Percentiles rank a stretch among this genome's conserved stretches.
phyloP scores from a whole-genome alignment of 2,113 vertebrate species.

The Casuarius casuarius region DNA sequence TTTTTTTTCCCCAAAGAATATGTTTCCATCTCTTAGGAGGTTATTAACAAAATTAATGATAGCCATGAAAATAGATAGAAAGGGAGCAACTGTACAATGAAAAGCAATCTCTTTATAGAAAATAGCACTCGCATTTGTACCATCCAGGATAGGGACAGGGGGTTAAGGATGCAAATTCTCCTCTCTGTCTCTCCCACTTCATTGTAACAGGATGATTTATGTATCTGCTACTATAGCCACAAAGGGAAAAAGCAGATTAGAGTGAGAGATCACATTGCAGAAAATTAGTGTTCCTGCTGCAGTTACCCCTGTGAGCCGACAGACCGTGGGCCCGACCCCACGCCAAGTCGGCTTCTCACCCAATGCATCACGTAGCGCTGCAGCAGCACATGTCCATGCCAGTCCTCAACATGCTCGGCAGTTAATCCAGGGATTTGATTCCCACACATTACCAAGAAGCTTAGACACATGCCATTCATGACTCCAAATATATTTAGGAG shows the following conservation, averaged over 20 bases:
- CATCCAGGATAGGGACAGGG: not conserved
- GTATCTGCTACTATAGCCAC: not conserved
- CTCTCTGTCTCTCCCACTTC: not conserved
- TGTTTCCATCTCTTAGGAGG: not conserved
- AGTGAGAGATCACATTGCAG: conserved; percentile 30
- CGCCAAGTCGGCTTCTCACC: conserved; percentile 40
- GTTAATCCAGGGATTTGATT: conserved; percentile 22
- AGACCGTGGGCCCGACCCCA: not conserved
- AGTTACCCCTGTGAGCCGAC: not conserved
- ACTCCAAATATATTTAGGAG: not conserved
- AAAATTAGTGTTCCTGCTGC: conserved; percentile 38
- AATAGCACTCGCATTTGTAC: not conserved
- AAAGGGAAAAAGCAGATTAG: conserved; percentile 44
- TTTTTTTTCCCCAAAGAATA: not conserved
- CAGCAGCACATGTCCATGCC: conserved; percentile 41
- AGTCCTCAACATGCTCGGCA: not conserved
- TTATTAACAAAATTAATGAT: not conserved
- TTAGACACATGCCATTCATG: not conserved
- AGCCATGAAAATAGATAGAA: not conserved
- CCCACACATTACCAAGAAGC: conserved; percentile 21
- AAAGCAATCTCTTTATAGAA: not conserved
- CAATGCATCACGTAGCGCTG: not conserved
- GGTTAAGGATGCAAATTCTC: not conserved
- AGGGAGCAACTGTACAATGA: not conserved
- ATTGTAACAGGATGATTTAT: not conserved